A percentile compares a stretch with the other conserved stretches of the same genome.
These are phyloP conservation scores for Aleiodes sp. DNA, from an alignment of 1,140 invertebrate species.

Conservation along the genomic window DNA sequence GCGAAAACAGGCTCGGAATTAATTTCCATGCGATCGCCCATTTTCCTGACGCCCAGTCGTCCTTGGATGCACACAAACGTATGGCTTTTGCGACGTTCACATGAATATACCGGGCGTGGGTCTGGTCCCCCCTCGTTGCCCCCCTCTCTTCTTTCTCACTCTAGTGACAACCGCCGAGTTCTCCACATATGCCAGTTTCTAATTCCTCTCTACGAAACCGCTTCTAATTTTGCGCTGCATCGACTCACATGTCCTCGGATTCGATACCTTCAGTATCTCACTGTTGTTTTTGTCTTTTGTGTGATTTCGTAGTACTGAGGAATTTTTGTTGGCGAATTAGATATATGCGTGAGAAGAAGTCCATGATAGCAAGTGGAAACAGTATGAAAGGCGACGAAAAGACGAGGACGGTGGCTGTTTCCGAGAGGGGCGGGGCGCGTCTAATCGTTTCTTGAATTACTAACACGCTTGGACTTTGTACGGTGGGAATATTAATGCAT, in stretches of 20 bases:
- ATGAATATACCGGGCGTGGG: slow-evolving; percentile 31
- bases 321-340: background rate
- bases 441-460: slow-evolving; percentile 50
- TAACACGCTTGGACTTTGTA: slow-evolving; percentile 48
- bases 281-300: background rate
- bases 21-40: slow-evolving; percentile 38
- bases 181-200: background rate
- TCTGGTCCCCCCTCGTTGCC: background rate
- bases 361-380: too few relatives aligned
- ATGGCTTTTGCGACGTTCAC: slow-evolving; percentile 32
- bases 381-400: background rate
- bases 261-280: slow-evolving; percentile 3
- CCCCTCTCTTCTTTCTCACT: background rate
- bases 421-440: slow-evolving; percentile 36
- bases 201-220: slow-evolving; percentile 1
- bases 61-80: slow-evolving; percentile 30
- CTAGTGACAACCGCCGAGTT: background rate
- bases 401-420: background rate
- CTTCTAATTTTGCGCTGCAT: slow-evolving; percentile 16
- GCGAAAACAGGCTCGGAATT: slow-evolving; percentile 29
- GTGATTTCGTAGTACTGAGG: background rate
- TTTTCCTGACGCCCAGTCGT: slow-evolving; percentile 33
- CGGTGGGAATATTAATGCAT: slow-evolving; percentile 45
- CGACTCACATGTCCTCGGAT: slow-evolving; percentile 21
- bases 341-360: background rate